Evolutionary conservation across 2,797 vertebrate genomes (phyloP).

Genomic region (Premnoplex brunnescens): DNA sequence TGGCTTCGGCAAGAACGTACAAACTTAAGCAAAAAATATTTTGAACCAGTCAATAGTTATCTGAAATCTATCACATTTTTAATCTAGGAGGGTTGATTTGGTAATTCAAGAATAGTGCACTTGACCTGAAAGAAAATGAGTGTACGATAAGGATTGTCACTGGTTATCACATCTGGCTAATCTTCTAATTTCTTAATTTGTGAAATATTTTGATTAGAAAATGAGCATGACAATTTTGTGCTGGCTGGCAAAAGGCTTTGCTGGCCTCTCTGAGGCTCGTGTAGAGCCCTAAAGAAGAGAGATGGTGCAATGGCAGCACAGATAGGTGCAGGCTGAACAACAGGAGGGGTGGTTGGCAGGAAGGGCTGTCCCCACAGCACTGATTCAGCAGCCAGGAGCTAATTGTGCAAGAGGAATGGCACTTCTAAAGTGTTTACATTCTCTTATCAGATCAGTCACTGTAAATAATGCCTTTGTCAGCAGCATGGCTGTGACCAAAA

Average conservation of each 20-base stretch:
- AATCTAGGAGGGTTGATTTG: not conserved
- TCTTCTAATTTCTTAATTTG: not conserved
- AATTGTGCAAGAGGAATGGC: conserved; percentile 52
- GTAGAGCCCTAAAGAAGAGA: not conserved
- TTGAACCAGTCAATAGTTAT: not conserved
- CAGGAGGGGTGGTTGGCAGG: not conserved
- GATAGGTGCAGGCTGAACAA: not conserved
- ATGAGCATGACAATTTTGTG: not conserved
- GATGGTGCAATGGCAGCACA: not conserved
- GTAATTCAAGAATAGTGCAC: not conserved
- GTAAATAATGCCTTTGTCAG: conserved; percentile 40
- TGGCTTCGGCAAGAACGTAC: not conserved
- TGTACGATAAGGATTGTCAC: not conserved
- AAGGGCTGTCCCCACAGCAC: conserved; percentile 31
- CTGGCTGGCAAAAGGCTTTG: not conserved
- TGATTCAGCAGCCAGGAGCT: conserved; percentile 62
- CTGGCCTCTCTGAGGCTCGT: not conserved
- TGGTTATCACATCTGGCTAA: not conserved
- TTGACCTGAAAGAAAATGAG: not conserved
- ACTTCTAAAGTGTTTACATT: conserved; percentile 55
- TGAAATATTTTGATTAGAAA: not conserved
- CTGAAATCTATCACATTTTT: not conserved
- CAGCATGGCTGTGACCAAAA: conserved; percentile 17
- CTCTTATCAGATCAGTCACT: conserved; percentile 16
- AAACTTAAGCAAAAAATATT: not conserved